Conservation (phyloP, 2,113 vertebrate genomes). For the Oncorhynchus tshawytscha region DNA sequence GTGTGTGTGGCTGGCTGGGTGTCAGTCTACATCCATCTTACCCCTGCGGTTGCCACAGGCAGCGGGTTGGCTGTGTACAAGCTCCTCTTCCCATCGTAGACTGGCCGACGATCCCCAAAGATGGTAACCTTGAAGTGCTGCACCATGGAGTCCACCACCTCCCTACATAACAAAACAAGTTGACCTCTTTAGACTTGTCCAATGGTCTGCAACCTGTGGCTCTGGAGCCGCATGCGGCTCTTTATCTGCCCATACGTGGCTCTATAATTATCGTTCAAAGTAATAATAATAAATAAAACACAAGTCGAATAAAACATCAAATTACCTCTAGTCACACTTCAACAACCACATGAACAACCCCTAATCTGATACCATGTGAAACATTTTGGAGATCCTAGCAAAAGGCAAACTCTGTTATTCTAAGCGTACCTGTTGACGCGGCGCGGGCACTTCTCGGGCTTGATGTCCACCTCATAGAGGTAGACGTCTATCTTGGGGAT, state of each 20-base stretch:
- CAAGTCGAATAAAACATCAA: no score
- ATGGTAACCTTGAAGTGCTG: conserved; percentile 99
- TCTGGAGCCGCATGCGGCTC: no score
- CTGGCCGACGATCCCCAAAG: conserved; percentile 93
- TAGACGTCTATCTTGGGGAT: conserved; percentile 99
- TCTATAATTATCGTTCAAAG: no score
- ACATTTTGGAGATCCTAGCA: no score
- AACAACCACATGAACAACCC: no score
- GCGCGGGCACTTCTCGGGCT: conserved; percentile 98
- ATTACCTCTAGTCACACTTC: no score
- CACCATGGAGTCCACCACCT: conserved; percentile 98
- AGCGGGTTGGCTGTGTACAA: conserved; percentile 95
- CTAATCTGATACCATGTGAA: no score
- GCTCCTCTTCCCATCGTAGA: conserved; percentile 97
- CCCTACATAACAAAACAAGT: conserved; percentile 69
- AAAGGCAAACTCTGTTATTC: not conserved
- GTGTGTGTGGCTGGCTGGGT: not conserved
- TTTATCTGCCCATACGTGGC: no score
- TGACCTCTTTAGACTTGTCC: no score
- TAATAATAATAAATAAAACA: no score
- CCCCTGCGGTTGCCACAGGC: conserved; percentile 90
- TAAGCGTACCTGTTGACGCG: conserved; percentile 89
- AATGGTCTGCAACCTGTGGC: no score
- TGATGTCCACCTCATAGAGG: conserved; percentile 99
- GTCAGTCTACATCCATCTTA: conserved; percentile 40